Conservation (phyloP, 2,797 vertebrate genomes). For the Pangasius djambal region DNA sequence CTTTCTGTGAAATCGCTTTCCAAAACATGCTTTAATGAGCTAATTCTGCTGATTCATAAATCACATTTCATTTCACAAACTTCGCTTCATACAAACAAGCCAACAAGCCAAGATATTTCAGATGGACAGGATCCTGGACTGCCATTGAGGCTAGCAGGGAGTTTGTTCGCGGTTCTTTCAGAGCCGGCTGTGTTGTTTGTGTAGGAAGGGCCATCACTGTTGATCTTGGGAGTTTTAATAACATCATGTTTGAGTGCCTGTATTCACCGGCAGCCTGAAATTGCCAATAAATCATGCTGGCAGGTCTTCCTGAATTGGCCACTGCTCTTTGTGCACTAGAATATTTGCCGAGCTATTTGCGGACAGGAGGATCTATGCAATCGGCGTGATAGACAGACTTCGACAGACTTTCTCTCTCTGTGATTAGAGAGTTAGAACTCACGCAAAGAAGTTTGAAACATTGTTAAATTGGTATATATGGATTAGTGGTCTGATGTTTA, state of each 20-base stretch:
- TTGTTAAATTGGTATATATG: background rate
- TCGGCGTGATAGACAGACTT: background rate
- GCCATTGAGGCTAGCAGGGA: background rate
- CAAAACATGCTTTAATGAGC: conserved; percentile 22
- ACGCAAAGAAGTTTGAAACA: background rate
- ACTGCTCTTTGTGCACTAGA: background rate
- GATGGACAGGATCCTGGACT: background rate
- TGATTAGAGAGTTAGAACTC: background rate
- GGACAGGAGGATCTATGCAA: background rate
- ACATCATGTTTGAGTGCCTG: conserved; percentile 1
- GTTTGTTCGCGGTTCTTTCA: background rate
- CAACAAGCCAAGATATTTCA: background rate
- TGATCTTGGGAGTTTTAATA: conserved; percentile 11
- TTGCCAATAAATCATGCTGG: conserved; percentile 16
- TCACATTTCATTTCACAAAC: background rate
- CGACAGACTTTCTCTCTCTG: background rate
- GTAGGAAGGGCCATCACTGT: too few relatives aligned
- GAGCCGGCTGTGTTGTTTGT: conserved; percentile 8
- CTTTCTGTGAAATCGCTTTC: conserved; percentile 11
- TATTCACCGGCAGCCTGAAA: conserved; percentile 10
- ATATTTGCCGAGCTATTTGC: conserved; percentile 4
- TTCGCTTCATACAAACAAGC: conserved; percentile 3
- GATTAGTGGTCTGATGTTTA: too few relatives aligned
- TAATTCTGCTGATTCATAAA: conserved; percentile 1
- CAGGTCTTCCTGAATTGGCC: conserved; percentile 9